Conservation (phyloP, 2,113 vertebrate genomes). For the Mandrillus leucophaeus region DNA sequence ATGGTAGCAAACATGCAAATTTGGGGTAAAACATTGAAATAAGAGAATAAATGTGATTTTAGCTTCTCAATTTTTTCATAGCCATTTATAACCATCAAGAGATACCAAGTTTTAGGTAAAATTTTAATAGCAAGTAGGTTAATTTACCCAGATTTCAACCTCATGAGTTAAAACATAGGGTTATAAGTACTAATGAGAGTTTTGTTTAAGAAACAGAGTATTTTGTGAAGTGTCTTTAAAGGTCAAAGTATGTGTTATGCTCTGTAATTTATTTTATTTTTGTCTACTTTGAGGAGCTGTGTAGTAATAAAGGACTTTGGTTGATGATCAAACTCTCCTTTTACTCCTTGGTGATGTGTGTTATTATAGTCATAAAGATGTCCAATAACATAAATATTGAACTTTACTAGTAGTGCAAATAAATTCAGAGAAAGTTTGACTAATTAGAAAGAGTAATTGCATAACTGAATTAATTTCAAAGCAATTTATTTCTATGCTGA, state of each 20-base stretch:
- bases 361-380: background rate
- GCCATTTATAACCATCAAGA: background rate
- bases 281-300: background rate
- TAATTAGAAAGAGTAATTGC: background rate
- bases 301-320: background rate
- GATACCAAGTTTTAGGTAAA: background rate
- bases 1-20: background rate
- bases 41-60: slow-evolving; percentile 2
- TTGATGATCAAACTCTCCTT: background rate
- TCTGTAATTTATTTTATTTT: slow-evolving; percentile 14
- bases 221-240: background rate
- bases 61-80: background rate
- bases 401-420: background rate
- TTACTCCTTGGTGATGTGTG: background rate
- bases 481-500: background rate
- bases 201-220: slow-evolving; percentile 14
- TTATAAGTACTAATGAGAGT: background rate
- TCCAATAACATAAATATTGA: background rate
- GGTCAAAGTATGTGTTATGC: background rate
- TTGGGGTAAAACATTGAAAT: background rate
- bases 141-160: background rate
- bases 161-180: background rate
- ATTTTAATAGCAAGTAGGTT: background rate
- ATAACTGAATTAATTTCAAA: slow-evolving; percentile 15
- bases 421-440: background rate